phyloP scores from a whole-genome alignment of 2,113 vertebrate genomes.

The Lepus europaeus region DNA sequence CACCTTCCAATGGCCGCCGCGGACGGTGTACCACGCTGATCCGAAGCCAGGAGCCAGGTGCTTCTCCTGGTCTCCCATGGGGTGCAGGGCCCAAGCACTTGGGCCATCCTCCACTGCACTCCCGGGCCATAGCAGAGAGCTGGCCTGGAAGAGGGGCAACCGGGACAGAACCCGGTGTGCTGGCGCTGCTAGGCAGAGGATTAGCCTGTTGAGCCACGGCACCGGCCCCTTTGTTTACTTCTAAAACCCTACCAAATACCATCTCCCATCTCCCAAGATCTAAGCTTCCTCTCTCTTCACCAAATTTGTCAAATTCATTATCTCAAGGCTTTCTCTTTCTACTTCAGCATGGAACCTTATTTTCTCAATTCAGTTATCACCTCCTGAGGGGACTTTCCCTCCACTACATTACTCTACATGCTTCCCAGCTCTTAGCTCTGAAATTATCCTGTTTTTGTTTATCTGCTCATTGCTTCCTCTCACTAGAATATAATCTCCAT shows the following conservation, averaged over 20 bases:
- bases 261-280: not conserved
- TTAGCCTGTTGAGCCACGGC: no score
- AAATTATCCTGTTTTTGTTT: not conserved
- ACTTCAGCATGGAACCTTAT: not conserved
- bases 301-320: not conserved
- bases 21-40: no score
- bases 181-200: no score
- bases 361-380: not conserved
- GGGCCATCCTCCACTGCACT: no score
- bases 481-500: not conserved
- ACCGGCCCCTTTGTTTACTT: not conserved
- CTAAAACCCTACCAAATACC: not conserved
- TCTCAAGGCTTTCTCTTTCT: constrained; percentile 21
- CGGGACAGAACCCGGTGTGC: no score
- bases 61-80: no score
- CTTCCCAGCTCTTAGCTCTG: not conserved
- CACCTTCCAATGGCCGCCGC: no score
- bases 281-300: not conserved
- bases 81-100: no score
- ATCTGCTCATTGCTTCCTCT: not conserved
- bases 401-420: not conserved
- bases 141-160: no score
- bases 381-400: not conserved
- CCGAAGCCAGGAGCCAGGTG: no score
- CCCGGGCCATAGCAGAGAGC: no score